Base-by-base conservation (phyloP, 1,140 invertebrate species). In the Procambarus virginalis region DNA sequence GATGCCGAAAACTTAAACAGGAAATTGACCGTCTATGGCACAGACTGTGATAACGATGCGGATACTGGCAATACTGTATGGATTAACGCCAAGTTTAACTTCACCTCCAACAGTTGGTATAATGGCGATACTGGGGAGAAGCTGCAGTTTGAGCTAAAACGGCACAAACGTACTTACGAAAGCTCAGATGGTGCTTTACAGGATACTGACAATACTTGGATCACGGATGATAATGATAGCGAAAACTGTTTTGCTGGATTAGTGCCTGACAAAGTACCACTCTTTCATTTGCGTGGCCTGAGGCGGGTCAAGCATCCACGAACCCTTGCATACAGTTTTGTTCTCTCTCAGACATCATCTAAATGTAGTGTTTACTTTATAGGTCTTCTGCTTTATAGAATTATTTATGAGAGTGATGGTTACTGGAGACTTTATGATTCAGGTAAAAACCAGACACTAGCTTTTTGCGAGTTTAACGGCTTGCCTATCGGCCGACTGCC, bases 201-300 rank as follows among this genome's bases (percentile, higher is more conserved):
- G 48, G 70, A 83, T 49, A 82, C 20, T 48, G 55, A 75, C 45
- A 46, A 60, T 10, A 46, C 22, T n/a, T 89, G 86, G 86, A 89
- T 82, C 60, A 89, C 86, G 10, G 86, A 89, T n/a, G 68, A 75
- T 17, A 34, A 58, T 2, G 45, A 22, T 20, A 89, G 64, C 60
- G 79, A 83, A 45, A 73, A 89, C 79, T 89, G 86, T 45, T 83
- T 82, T 60, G 86, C 80, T 76, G 86, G 86, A 9, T 55, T 77
- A 17, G 20, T 55, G 49, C 64, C 78, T 10, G 34, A 55, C n/a
- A 55, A 75, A 3, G 46, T 34, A n/a, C 79, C 79, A 82, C 12
- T 83, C 2, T 89, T 89, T 75, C 46, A 75, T 76, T 55, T 89
- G 48, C 64, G 86, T n/a, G 86, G 86, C 34, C 48, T 76, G 10